Base-by-base conservation (phyloP, 1,140 invertebrate species). In the Apis laboriosa region DNA sequence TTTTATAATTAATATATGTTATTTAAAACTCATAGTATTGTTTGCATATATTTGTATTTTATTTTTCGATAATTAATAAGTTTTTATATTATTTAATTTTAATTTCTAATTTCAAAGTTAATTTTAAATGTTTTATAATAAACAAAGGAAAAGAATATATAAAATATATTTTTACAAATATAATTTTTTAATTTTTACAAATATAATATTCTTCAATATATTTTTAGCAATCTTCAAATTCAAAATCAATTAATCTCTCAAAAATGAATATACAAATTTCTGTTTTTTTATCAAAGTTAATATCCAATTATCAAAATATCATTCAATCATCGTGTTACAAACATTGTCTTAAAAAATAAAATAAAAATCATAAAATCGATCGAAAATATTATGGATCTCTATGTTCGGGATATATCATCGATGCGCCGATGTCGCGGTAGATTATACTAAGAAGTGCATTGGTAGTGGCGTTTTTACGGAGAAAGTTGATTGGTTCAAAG, bases 401-500 rank as follows among this genome's bases (percentile, higher is more conserved):
- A 73, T 80, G 63, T 80, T 73, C 77, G 77, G 15, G 1, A 68
- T 12, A 60, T 66, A 56, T 60, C 77, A 21, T 43, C 55, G 21
- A 43, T 19, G n/a, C 43, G 19, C 43, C 24, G 68, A 55, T 80
- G 0, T 43, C 5, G 34, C 34, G 34, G 49, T 79, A 67, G 72
- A 70, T 77, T 67, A 67, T 63, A 43, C n/a, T 60, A 19, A 34
- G 28, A 77, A 34, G 5, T 17, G 24, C 21, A 77, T 77, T 28
- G 76, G 76, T 60, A 70, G 53, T 4, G 55, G 24, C 13, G 56
- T 49, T 49, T 43, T 19, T 12, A 15, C 58, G 68, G 77, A 80
- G 77, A 80, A 80, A 80, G 77, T 75, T 64, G 78, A 75, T 80
- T 80, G 71, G 78, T 71, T 80, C 58, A 28, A 61, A 70, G 70